A percentile compares a stretch with the other conserved stretches of the same genome.
phyloP scores from a whole-genome alignment of 2,888 invertebrate species.

The Chaitophorus viminalis region DNA sequence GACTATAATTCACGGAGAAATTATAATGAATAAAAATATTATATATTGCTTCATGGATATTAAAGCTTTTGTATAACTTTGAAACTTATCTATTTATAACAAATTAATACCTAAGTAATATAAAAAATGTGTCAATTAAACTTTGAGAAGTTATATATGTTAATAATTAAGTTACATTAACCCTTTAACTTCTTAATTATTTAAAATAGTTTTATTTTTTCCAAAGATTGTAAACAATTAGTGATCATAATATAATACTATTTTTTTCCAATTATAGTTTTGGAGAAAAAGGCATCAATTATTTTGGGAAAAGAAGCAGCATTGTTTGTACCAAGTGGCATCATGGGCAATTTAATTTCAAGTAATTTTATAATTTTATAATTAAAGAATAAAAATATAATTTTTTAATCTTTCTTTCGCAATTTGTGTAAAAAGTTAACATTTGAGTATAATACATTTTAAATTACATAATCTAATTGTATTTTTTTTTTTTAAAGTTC shows the following conservation, averaged over 20 bases:
- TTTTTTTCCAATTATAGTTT: slow-evolving; percentile 68
- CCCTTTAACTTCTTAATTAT: too few species aligned
- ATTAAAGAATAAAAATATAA: not conserved
- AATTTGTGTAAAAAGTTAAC: too few species aligned
- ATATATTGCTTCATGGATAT: not conserved
- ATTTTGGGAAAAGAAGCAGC: slow-evolving; percentile 91
- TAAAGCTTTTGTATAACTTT: too few species aligned
- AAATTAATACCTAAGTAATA: too few species aligned
- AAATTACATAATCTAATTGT: too few species aligned
- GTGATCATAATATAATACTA: slow-evolving; percentile 29
- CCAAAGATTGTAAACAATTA: not conserved
- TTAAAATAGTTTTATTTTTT: not conserved
- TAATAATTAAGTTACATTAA: too few species aligned
- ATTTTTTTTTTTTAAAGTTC: too few species aligned
- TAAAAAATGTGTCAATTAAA: too few species aligned
- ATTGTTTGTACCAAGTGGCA: slow-evolving; percentile 88
- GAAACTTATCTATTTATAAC: not conserved
- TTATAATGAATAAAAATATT: not conserved
- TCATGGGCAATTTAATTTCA: slow-evolving; percentile 93
- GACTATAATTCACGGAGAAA: not conserved
- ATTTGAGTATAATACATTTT: too few species aligned
- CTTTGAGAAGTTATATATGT: not conserved
- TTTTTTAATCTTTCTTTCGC: too few species aligned
- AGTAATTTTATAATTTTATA: slow-evolving; percentile 72
- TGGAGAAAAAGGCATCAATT: slow-evolving; percentile 76